A percentile compares a stretch with the other conserved stretches of the same genome.
Evolutionary conservation across 2,797 vertebrate species (phyloP).

Genomic region (Characodon lateralis): DNA sequence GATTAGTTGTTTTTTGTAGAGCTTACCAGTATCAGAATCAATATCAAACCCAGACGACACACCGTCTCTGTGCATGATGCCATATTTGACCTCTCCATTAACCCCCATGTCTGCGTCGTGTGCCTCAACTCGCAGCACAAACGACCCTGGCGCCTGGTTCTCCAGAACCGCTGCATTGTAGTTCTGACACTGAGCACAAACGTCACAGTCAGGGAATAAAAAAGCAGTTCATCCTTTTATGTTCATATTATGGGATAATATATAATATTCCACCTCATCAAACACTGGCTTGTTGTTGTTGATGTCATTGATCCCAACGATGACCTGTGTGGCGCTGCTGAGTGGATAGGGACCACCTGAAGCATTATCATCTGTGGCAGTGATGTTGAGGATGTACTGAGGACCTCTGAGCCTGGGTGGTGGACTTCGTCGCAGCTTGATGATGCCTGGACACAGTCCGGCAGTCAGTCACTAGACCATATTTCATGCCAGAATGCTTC

Average conservation of each 20-base stretch:
- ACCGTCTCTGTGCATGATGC: slow-evolving; percentile 87
- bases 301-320: slow-evolving; percentile 88
- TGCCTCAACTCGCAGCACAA: slow-evolving; percentile 84
- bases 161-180: slow-evolving; percentile 87
- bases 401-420: slow-evolving; percentile 81
- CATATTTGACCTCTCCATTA: slow-evolving; percentile 89
- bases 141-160: slow-evolving; percentile 86
- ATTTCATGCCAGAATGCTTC: no score
- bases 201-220: neutral
- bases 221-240: neutral
- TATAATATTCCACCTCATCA: slow-evolving; percentile 76
- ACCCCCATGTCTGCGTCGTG: slow-evolving; percentile 86
- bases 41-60: slow-evolving; percentile 84
- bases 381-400: slow-evolving; percentile 87
- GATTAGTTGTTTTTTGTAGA: neutral
- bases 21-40: slow-evolving; percentile 83
- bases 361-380: slow-evolving; percentile 88
- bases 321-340: slow-evolving; percentile 88
- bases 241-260: neutral
- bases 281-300: slow-evolving; percentile 93
- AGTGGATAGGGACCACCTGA: slow-evolving; percentile 85
- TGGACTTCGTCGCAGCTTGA: slow-evolving; percentile 85
- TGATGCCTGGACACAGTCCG: slow-evolving; percentile 79
- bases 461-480: no score
- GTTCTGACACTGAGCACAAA: slow-evolving; percentile 81